Evolutionary conservation across 1,140 invertebrate genomes (phyloP).

Genomic region (Lordiphosa clarofinis): DNA sequence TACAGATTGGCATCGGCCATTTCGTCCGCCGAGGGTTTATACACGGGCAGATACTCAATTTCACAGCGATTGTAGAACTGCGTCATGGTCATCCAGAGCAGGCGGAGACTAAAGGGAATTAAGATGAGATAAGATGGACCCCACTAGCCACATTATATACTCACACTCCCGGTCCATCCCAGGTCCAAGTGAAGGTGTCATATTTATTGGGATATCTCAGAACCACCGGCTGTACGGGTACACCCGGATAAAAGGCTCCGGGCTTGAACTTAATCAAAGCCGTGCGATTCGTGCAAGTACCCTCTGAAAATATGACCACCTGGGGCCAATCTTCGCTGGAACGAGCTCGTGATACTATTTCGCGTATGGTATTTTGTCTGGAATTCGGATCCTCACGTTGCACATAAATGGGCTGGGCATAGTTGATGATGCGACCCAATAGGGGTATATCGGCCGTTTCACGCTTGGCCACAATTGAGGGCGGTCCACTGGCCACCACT

Average conservation of each 20-base stretch:
- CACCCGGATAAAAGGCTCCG: conserved; percentile 94
- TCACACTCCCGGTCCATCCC: conserved; percentile 97
- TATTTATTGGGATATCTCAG: conserved; percentile 94
- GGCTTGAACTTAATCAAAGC: conserved; percentile 97
- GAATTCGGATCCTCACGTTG: conserved; percentile 95
- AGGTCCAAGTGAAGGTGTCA: conserved; percentile 98
- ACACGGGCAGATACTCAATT: conserved; percentile 97
- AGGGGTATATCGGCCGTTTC: conserved; percentile 89
- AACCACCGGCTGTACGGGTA: conserved; percentile 96
- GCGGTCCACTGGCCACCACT: conserved; percentile 88
- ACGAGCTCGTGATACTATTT: conserved; percentile 92
- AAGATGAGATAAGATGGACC: too few species aligned
- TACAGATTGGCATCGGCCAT: conserved; percentile 93
- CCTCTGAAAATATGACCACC: conserved; percentile 97
- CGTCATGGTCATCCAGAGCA: conserved; percentile 94
- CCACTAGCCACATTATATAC: too few species aligned
- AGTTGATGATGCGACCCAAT: conserved; percentile 96
- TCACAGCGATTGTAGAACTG: conserved; percentile 94
- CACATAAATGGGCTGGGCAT: conserved; percentile 96
- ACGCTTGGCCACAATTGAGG: conserved; percentile 93
- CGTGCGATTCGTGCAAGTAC: conserved; percentile 96
- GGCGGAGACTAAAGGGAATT: conserved; percentile 52
- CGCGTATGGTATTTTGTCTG: conserved; percentile 92
- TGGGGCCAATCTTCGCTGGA: conserved; percentile 95
- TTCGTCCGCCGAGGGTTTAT: conserved; percentile 92